These are phyloP conservation scores for Euphonia xanthogaster DNA, from an alignment of 2,797 vertebrate genomes.

Conservation along the genomic window DNA sequence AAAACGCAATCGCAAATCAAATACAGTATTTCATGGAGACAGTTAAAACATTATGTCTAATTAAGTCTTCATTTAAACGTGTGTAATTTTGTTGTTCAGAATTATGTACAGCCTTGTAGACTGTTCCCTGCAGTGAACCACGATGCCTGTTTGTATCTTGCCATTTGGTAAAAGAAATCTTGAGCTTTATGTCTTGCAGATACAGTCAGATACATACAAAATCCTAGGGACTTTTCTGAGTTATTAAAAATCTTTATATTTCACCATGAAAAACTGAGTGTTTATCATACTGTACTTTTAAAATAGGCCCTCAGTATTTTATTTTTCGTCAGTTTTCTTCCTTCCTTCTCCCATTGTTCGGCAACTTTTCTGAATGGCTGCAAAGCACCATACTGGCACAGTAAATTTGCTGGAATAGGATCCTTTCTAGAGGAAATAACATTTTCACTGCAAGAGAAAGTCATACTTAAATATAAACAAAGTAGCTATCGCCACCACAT, in stretches of 20 bases:
- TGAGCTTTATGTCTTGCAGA: not conserved
- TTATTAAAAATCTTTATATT: not conserved
- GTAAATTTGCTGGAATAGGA: not conserved
- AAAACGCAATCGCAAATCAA: constrained; percentile 45
- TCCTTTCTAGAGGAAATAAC: not conserved
- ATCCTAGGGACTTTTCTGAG: not conserved
- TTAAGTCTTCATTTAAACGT: constrained; percentile 64
- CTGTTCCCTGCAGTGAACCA: not conserved
- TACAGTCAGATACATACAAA: not conserved
- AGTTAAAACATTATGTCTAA: constrained; percentile 65
- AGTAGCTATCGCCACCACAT: fast-evolving
- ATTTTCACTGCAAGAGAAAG: not conserved
- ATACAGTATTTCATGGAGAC: constrained; percentile 46
- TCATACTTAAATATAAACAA: not conserved
- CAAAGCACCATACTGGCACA: not conserved
- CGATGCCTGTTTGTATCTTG: not conserved
- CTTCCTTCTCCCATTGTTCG: not conserved
- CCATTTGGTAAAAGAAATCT: not conserved
- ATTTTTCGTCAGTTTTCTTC: not conserved
- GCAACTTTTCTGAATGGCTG: not conserved
- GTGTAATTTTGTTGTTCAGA: constrained; percentile 52
- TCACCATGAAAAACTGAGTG: not conserved
- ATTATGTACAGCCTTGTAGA: not conserved
- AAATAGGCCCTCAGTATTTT: not conserved
- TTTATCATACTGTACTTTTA: not conserved